These are phyloP conservation scores for Sakesphorus luctuosus DNA, from an alignment of 2,113 vertebrate genomes.

Conservation along the genomic window DNA sequence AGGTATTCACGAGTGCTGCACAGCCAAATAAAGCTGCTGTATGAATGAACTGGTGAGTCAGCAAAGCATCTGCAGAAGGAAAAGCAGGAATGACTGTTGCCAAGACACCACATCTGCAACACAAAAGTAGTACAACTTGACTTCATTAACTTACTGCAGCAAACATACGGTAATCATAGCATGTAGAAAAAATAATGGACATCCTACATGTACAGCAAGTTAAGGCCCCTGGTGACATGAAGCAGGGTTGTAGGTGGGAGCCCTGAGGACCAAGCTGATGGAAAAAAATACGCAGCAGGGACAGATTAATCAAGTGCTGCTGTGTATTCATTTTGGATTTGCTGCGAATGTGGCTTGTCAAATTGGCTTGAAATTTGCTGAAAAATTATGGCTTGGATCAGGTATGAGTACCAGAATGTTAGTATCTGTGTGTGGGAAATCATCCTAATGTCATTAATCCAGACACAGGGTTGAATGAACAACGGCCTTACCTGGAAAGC, in stretches of 20 bases:
- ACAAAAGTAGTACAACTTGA: slow-evolving; percentile 32
- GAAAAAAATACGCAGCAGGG: not conserved
- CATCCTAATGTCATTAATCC: not conserved
- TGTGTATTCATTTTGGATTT: not conserved
- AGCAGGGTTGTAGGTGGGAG: rapidly evolving
- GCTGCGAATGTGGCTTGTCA: not conserved
- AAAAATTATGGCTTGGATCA: not conserved
- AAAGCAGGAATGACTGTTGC: slow-evolving; percentile 53
- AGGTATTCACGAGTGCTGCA: not conserved
- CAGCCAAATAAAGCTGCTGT: slow-evolving; percentile 24
- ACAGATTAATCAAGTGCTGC: not conserved
- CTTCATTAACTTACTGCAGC: not conserved
- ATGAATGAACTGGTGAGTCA: slow-evolving; percentile 15
- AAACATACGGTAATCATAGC: not conserved
- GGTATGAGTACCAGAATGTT: not conserved
- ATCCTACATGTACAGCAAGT: not conserved
- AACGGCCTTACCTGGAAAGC: not conserved
- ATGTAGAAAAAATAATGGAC: not conserved
- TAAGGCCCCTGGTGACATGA: rapidly evolving
- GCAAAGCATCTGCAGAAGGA: slow-evolving; percentile 19
- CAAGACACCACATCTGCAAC: slow-evolving; percentile 43
- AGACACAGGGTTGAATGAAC: not conserved
- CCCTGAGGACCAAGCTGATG: too few relatives aligned
- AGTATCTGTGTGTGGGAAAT: not conserved
- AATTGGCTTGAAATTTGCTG: not conserved